Conservation (phyloP, 2,797 vertebrate species). For the Diceros bicornis region DNA sequence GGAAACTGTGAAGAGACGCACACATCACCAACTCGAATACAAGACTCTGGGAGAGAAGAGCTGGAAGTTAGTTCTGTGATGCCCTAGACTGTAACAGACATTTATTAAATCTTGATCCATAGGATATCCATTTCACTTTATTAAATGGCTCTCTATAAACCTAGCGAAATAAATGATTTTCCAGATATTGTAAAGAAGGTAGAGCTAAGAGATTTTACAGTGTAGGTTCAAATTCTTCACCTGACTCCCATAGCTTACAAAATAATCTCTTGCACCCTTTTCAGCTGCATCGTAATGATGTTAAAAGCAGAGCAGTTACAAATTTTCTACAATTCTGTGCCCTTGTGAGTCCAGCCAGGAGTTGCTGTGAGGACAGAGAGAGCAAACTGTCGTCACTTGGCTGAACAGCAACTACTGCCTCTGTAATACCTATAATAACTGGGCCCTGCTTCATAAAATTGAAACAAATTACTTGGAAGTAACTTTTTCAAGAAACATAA, state of each 20-base stretch:
- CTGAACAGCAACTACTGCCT: neutral
- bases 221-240: neutral
- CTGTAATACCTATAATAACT: neutral
- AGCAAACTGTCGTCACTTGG: neutral
- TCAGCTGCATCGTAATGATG: neutral
- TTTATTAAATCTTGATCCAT: neutral
- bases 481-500: neutral
- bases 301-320: neutral
- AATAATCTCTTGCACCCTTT: neutral
- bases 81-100: neutral
- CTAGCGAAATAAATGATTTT: neutral
- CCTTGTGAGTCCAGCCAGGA: neutral
- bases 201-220: neutral
- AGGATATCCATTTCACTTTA: neutral
- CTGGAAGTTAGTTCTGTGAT: neutral
- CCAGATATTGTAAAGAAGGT: neutral
- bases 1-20: neutral
- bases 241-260: neutral
- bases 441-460: neutral
- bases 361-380: neutral
- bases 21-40: neutral
- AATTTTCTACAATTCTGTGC: neutral
- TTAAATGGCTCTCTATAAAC: neutral
- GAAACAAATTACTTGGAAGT: neutral
- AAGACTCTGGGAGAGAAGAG: accelerated